Evolutionary conservation across 2,113 vertebrate genomes (phyloP), one percentile per base, ranked within the genome.

Genomic region (Alethe castanea): DNA sequence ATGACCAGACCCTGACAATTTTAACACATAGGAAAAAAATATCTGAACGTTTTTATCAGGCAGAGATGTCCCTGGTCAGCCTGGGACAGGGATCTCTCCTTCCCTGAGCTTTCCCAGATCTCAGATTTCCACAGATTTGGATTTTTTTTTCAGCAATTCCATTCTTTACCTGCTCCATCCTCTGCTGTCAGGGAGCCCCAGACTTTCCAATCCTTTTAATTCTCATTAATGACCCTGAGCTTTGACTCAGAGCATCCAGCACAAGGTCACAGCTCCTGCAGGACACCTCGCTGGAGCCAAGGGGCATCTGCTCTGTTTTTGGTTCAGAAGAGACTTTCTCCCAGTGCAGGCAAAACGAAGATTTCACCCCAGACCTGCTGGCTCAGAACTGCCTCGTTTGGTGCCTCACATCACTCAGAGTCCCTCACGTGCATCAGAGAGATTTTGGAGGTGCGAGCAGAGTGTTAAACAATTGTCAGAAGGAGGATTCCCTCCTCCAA

Each of bases 21-120:
- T 24, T 1, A 53, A 1, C 36, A 1, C 1, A 2, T 13, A 5
- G 3, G 18, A 7, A n/a, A 48, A 19, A 36, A 8, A 12, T 4
- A 5, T 3, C 29, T 20, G 53, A 33, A 3, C 3, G 0, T 14
- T 12, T 2, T 44, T 20, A 9, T 0, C 3, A 1, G 33, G 33
- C 70, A 19, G 26, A 35, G 65, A 6, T 4, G 6, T 25, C 35
- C 9, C 5, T 1, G 16, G 48, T 18, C 10, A 0, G 28, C 1
- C 14, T 24, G 16, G 57, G 35, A 11, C 45, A 56, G 42, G 20
- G 23, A 13, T 17, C 38, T 12, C 24, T 15, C n/a, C 50, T 3
- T 6, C 5, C 23, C 42, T 35, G 6, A 2, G 1, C 8, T 28
- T 35, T n/a, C 45, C 60, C 70, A 40, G 50, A 16, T 22, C n/a